Evolutionary conservation across 2,888 invertebrate genomes (phyloP).

Genomic region (Camptogramma bilineatum): DNA sequence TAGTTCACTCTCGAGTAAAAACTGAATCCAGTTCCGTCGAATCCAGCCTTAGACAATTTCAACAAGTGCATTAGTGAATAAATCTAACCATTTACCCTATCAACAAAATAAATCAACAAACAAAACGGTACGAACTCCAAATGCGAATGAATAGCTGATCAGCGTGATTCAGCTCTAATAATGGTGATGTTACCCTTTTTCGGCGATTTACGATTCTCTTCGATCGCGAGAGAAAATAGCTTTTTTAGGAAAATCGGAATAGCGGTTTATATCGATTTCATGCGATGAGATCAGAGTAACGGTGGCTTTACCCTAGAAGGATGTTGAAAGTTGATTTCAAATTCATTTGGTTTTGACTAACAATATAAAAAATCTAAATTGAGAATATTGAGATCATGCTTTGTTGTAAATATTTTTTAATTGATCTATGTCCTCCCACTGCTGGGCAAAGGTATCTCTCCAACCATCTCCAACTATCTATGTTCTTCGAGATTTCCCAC

Average conservation of each 20-base stretch:
- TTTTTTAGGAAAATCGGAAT: conserved; percentile 67
- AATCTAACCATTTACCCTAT: conserved; percentile 17
- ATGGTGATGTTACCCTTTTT: conserved; percentile 61
- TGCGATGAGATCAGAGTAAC: conserved; percentile 53
- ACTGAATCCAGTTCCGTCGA: no score
- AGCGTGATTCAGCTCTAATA: conserved; percentile 60
- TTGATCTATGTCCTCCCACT: no score
- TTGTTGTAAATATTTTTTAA: no score
- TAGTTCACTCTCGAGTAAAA: no score
- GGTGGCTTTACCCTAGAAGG: conserved; percentile 38
- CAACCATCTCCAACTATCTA: no score
- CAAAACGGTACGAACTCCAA: conserved; percentile 38
- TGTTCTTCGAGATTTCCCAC: no score
- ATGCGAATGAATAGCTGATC: conserved; percentile 51
- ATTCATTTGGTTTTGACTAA: neutral
- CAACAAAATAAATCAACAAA: no score
- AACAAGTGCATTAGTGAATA: no score
- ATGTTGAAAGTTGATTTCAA: conserved; percentile 13
- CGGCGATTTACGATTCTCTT: conserved; percentile 60
- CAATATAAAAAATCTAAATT: neutral
- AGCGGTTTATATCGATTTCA: conserved; percentile 55
- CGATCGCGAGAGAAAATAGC: conserved; percentile 50
- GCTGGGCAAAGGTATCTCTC: no score
- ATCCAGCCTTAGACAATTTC: no score
- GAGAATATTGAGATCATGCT: neutral